These are phyloP conservation scores for Automeris io DNA, from an alignment of 2,888 invertebrate genomes.

Conservation along the genomic window DNA sequence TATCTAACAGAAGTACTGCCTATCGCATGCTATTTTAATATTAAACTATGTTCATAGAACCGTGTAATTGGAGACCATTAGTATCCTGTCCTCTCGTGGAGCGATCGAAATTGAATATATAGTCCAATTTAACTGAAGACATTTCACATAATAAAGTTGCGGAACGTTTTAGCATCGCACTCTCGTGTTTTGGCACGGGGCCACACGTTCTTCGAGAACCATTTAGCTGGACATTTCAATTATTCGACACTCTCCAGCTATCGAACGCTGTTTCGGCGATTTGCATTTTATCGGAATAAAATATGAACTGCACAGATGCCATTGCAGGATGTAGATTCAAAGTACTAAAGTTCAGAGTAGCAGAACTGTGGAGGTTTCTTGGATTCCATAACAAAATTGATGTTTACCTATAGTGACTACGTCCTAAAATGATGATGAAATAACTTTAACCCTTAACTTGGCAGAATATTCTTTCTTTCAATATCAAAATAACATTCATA, in stretches of 20 bases:
- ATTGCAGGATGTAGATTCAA: no score
- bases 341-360: no score
- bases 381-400: no score
- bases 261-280: constrained; percentile 23
- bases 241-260: constrained; percentile 29
- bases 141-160: constrained; percentile 25
- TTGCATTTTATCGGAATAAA: constrained; percentile 42
- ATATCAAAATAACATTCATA: no score
- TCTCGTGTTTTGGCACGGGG: constrained; percentile 36
- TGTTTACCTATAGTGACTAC: no score
- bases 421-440: no score
- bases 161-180: constrained; percentile 11
- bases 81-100: constrained; percentile 19
- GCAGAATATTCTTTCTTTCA: no score
- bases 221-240: constrained; percentile 44
- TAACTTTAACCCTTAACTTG: no score
- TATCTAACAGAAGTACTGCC: constrained; percentile 38
- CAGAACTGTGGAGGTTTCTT: no score
- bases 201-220: constrained; percentile 40
- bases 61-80: constrained; percentile 28
- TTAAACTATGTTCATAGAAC: constrained; percentile 31
- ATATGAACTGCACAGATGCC: constrained; percentile 32
- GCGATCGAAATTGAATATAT: constrained; percentile 31
- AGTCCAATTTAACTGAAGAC: constrained; percentile 25
- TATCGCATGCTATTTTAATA: constrained; percentile 47